Evolutionary conservation across 2,888 invertebrate species (phyloP).

Genomic region (Apamea monoglypha): DNA sequence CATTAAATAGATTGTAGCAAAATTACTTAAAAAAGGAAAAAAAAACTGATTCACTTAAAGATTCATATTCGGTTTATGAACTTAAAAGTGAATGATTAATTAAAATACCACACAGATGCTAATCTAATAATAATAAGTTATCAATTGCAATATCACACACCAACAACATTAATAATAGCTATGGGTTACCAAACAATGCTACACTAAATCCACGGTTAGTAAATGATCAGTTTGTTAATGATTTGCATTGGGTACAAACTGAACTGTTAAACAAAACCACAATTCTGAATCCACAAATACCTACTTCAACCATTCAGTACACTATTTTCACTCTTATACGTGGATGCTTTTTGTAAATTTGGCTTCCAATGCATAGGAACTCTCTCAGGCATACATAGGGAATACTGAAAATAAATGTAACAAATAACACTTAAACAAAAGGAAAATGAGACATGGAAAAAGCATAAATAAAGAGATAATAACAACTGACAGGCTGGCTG

Average conservation of each 20-base stretch:
- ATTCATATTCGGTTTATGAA: slow-evolving; percentile 75
- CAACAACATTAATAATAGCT: slow-evolving; percentile 89
- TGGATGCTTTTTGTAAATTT: slow-evolving; percentile 90
- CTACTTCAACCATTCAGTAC: slow-evolving; percentile 90
- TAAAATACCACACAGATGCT: slow-evolving; percentile 85
- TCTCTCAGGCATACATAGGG: slow-evolving; percentile 90
- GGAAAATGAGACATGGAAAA: slow-evolving; percentile 66
- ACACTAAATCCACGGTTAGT: slow-evolving; percentile 84
- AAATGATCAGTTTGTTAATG: slow-evolving; percentile 73
- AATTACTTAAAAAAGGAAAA: slow-evolving; percentile 50
- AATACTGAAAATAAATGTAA: slow-evolving; percentile 87
- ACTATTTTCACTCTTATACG: slow-evolving; percentile 91
- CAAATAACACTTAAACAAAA: slow-evolving; percentile 76
- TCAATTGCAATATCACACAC: slow-evolving; percentile 88
- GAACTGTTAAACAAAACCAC: slow-evolving; percentile 73
- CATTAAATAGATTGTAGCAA: slow-evolving; percentile 58
- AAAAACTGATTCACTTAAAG: slow-evolving; percentile 73
- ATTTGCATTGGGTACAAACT: slow-evolving; percentile 73
- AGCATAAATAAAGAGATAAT: slow-evolving; percentile 43
- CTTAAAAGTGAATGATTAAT: slow-evolving; percentile 72
- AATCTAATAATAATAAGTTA: slow-evolving; percentile 81
- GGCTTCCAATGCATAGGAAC: slow-evolving; percentile 90
- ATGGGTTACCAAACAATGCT: slow-evolving; percentile 86
- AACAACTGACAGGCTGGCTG: slow-evolving; percentile 10
- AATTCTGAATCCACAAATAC: slow-evolving; percentile 80